Evolutionary conservation across 2,113 vertebrate genomes (phyloP).

Genomic region (Rhea pennata): DNA sequence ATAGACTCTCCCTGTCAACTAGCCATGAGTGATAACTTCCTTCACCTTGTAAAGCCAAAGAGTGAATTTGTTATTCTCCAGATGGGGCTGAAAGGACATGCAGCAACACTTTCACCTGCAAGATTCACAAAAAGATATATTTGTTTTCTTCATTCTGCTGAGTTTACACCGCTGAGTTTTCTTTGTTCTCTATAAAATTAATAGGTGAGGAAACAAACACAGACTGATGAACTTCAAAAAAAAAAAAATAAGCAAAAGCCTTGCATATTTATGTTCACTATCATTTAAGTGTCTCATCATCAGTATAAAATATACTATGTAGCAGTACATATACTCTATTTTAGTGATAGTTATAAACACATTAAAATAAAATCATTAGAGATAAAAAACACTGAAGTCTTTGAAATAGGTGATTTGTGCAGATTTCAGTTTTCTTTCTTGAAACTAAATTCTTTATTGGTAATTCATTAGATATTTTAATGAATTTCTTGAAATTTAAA

Average conservation of each 20-base stretch:
- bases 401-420: background rate
- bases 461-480: conserved; percentile 24
- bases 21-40: background rate
- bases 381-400: background rate
- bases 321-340: background rate
- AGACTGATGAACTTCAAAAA: background rate
- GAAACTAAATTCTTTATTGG: conserved; percentile 15
- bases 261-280: background rate
- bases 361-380: background rate
- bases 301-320: background rate
- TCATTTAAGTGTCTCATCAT: background rate
- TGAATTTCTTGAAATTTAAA: conserved; percentile 25
- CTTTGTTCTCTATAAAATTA: background rate
- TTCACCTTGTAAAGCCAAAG: conserved; percentile 21
- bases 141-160: background rate
- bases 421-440: conserved; percentile 14
- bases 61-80: conserved; percentile 41
- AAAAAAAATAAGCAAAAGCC: background rate
- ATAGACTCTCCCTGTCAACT: conserved; percentile 34
- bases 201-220: background rate
- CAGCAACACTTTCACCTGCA: background rate
- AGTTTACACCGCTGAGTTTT: background rate
- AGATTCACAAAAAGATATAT: background rate
- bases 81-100: background rate
- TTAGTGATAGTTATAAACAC: conserved; percentile 47